Evolutionary conservation across 2,888 invertebrate species (phyloP).

Genomic region (Hypsopygia costalis): DNA sequence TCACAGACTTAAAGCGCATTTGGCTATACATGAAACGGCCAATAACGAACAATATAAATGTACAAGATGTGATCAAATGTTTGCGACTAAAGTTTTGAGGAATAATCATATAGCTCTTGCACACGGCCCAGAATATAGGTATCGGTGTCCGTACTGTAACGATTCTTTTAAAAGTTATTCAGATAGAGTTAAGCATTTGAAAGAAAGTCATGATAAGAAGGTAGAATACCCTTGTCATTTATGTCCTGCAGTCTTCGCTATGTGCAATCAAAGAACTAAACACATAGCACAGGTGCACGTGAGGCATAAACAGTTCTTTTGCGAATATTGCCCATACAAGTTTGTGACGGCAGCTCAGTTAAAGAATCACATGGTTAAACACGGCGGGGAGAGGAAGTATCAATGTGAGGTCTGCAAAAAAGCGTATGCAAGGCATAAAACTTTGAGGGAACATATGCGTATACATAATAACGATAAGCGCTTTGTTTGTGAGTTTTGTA

Average conservation of each 20-base stretch:
- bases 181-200: slow-evolving; percentile 48
- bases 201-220: slow-evolving; percentile 43
- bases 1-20: slow-evolving; percentile 52
- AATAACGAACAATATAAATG: slow-evolving; percentile 39
- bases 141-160: slow-evolving; percentile 44
- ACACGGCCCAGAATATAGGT: slow-evolving; percentile 43
- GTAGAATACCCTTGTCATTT: slow-evolving; percentile 59
- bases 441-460: slow-evolving; percentile 57
- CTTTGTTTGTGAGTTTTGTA: slow-evolving; percentile 65
- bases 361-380: slow-evolving; percentile 55
- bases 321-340: slow-evolving; percentile 46
- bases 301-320: slow-evolving; percentile 46
- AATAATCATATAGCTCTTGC: slow-evolving; percentile 42
- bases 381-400: slow-evolving; percentile 46
- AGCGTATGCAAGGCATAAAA: slow-evolving; percentile 49
- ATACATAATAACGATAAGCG: slow-evolving; percentile 65
- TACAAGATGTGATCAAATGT: slow-evolving; percentile 46
- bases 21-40: slow-evolving; percentile 40
- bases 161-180: slow-evolving; percentile 55
- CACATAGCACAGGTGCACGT: slow-evolving; percentile 61
- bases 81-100: slow-evolving; percentile 37
- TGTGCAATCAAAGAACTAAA: slow-evolving; percentile 55
- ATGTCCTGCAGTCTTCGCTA: slow-evolving; percentile 54
- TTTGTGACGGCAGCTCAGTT: slow-evolving; percentile 51
- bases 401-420: slow-evolving; percentile 71